Base-by-base conservation (phyloP, 2,888 invertebrate genomes). In the Tribolium freemani region DNA sequence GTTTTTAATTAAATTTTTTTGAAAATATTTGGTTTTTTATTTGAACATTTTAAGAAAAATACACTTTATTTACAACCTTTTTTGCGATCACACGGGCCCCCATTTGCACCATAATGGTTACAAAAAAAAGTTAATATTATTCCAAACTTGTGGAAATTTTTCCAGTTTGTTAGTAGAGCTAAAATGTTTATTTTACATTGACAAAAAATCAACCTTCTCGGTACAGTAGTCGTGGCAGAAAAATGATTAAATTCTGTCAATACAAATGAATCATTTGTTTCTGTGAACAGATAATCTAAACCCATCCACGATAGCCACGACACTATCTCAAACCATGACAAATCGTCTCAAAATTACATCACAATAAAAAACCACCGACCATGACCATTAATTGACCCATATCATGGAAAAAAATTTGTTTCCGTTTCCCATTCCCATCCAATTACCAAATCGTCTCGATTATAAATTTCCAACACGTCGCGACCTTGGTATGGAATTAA, bases 401-500 rank as follows among this genome's bases (percentile, higher is more conserved):
- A 56, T 30, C 10, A 11, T 13, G 6, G 1, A 54, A 54, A 10
- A 11, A n/a, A 51, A 51, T 51, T 16, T 5, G 8, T 38, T 38
- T 38, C 38, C 38, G 38, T 38, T 5, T 38, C 38, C n/a, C 9
- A 38, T 26, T 26, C 26, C 26, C 26, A 26, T 26, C 16, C 16
- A 16, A 16, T 16, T 16, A 16, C 16, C 16, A 16, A 16, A 16
- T 16, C 16, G 5, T 26, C 26, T 26, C 26, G 26, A 26, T 26
- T 26, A 30, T 64, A 56, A 53, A 66, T 48, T 54, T 66, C 54
- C 64, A 64, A 10, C 44, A 48, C 16, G 64, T 21, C 31, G 26
- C 56, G 66, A 46, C 66, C 66, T 66, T 66, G 66, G 30, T 56
- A 11, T 30, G 38, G 56, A 66, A 56, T 66, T 56, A 54, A 56